Evolutionary conservation across 2,113 vertebrate species (phyloP).

Genomic region (Indicator indicator): DNA sequence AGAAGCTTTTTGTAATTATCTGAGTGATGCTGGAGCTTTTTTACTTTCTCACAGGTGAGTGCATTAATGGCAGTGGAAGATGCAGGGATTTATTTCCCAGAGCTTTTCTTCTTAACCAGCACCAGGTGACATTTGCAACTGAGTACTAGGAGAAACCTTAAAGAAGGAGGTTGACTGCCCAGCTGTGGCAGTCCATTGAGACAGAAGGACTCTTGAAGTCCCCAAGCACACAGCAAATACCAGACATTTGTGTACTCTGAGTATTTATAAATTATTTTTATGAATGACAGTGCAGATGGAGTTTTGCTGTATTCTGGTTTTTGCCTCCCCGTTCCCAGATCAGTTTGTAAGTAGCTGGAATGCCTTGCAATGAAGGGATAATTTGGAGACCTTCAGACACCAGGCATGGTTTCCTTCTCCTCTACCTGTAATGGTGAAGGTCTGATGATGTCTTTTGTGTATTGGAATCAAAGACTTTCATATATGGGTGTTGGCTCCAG

Average conservation of each 20-base stretch:
- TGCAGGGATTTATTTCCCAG: neutral
- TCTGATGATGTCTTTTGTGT: neutral
- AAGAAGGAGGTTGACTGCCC: neutral
- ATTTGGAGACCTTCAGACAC: neutral
- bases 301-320: neutral
- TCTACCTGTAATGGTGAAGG: neutral
- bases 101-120: neutral
- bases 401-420: neutral
- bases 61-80: neutral
- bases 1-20: neutral
- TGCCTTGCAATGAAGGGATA: neutral
- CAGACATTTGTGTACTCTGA: neutral
- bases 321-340: neutral
- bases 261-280: neutral
- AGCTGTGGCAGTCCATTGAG: neutral
- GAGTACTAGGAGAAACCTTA: neutral
- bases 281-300: neutral
- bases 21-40: neutral
- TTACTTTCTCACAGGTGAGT: neutral
- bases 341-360: neutral
- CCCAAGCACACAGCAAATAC: neutral
- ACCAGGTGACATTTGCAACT: neutral
- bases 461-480: accelerated
- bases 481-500: accelerated
- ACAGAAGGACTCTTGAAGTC: neutral